Evolutionary conservation across 2,888 invertebrate genomes (phyloP).

Genomic region (Trichacis sp.): DNA sequence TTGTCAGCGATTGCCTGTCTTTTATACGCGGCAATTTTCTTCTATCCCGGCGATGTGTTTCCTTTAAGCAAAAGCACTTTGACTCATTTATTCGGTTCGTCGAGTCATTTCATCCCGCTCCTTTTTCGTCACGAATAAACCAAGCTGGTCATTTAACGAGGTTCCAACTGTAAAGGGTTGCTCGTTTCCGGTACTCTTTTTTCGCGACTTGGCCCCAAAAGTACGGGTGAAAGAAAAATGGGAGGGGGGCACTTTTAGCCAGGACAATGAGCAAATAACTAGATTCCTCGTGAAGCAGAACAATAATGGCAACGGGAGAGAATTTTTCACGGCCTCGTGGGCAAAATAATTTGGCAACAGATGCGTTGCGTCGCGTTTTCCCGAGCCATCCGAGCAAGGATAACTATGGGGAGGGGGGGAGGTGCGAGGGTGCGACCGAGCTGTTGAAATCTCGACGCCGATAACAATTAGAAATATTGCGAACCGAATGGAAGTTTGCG

Average conservation of each 20-base stretch:
- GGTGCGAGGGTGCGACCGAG: conserved; percentile 14
- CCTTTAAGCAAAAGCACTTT: conserved; percentile 24
- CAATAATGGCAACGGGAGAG: conserved; percentile 63
- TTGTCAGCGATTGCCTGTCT: conserved; percentile 18
- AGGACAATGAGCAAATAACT: conserved; percentile 63
- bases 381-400: conserved; percentile 66
- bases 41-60: conserved; percentile 16
- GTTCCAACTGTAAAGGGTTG: conserved; percentile 29
- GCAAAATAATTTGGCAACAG: conserved; percentile 69
- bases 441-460: conserved; percentile 3
- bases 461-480: conserved; percentile 1
- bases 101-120: conserved; percentile 17
- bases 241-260: conserved; percentile 30
- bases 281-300: conserved; percentile 64
- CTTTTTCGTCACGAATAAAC: conserved; percentile 25
- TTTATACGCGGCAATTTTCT: conserved; percentile 10
- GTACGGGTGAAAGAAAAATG: too few species aligned
- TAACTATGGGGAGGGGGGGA: conserved; percentile 51
- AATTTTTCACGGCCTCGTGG: conserved; percentile 68
- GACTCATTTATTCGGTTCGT: conserved; percentile 28
- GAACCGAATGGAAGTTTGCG: not conserved
- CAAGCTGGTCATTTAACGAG: conserved; percentile 36
- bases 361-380: conserved; percentile 61
- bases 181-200: conserved; percentile 32
- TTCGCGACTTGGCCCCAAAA: conserved; percentile 22